These are phyloP conservation scores for Telmatherina bonti DNA, from an alignment of 2,797 vertebrate genomes.

Conservation along the genomic window DNA sequence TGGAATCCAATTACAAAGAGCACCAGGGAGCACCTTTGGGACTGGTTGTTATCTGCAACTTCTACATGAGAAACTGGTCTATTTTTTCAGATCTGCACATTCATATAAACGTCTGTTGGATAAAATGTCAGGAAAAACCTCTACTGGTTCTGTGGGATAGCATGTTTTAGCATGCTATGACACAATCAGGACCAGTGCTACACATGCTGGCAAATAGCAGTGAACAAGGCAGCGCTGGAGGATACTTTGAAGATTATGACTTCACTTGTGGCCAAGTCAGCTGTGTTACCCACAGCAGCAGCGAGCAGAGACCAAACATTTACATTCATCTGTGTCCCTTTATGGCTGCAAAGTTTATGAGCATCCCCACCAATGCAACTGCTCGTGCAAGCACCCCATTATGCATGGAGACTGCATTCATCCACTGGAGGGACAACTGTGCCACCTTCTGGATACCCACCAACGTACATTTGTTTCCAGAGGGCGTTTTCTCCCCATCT, in stretches of 20 bases:
- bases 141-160: background rate
- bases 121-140: background rate
- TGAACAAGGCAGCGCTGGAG: background rate
- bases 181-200: background rate
- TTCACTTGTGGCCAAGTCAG: background rate
- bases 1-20: constrained; percentile 74
- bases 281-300: constrained; percentile 2
- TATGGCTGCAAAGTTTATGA: constrained; percentile 36
- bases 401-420: constrained; percentile 60
- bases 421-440: constrained; percentile 59
- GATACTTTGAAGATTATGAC: background rate
- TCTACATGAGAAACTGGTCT: background rate
- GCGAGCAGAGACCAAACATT: constrained; percentile 10
- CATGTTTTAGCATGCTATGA: background rate
- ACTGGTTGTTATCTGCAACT: constrained; percentile 13
- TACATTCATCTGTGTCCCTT: constrained; percentile 25
- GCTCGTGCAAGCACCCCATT: constrained; percentile 69
- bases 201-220: background rate
- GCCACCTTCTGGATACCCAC: constrained; percentile 73
- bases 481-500: constrained; percentile 45
- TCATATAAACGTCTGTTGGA: background rate
- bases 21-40: constrained; percentile 36
- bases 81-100: background rate
- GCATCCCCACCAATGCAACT: constrained; percentile 60
- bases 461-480: constrained; percentile 27